Conservation (phyloP, 2,888 invertebrate species). For the Tenodera sinensis region DNA sequence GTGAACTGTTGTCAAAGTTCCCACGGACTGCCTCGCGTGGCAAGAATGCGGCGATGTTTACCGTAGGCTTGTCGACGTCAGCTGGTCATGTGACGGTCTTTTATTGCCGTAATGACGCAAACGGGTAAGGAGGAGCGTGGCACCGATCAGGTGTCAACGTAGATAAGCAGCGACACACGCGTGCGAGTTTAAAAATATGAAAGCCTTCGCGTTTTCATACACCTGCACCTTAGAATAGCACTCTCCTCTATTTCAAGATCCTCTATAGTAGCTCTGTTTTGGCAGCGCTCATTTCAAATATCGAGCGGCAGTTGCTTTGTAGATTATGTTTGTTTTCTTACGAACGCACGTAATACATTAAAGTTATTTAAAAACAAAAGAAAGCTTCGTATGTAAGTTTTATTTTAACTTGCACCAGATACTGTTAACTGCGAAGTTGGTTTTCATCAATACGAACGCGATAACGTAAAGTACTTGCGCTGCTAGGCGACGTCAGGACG, state of each 20-base stretch:
- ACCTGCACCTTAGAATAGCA: background rate
- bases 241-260: background rate
- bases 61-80: background rate
- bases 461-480: background rate
- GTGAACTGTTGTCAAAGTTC: background rate
- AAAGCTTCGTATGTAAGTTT: too few relatives aligned
- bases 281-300: background rate
- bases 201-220: background rate
- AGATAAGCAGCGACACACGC: background rate
- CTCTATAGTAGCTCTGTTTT: background rate
- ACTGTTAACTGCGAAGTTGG: too few relatives aligned
- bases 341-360: background rate
- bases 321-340: background rate
- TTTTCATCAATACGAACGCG: too few relatives aligned
- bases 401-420: too few relatives aligned
- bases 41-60: background rate
- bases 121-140: background rate
- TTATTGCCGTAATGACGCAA: background rate
- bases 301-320: background rate
- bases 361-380: background rate
- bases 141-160: background rate
- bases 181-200: background rate
- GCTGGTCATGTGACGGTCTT: background rate
- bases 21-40: background rate
- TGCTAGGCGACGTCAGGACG: background rate